Base-by-base conservation (phyloP, 2,797 vertebrate genomes). In the Sebastes trivittatus region DNA sequence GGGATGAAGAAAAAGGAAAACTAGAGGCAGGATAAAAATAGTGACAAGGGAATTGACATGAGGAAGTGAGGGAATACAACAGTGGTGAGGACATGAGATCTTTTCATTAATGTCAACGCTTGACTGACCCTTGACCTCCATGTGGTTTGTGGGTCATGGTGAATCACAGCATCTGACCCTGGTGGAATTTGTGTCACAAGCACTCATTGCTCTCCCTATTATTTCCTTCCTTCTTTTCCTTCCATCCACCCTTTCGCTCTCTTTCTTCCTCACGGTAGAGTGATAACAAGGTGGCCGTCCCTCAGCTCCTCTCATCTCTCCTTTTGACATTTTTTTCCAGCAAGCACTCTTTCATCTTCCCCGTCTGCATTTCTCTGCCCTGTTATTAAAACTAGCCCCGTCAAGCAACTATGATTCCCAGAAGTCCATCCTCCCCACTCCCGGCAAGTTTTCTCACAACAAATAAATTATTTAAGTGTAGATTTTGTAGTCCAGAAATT, bases 381-480 rank as follows among this genome's bases (percentile, higher is more conserved):
- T 67, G 82, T 82, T 87, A 87, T 90, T 92, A 86, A 89, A 88
- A 75, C 76, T 30, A 65, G 75, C 49, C 36, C 86, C 63, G 84
- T 90, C 89, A 90, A 80, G 80, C 75, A 70, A 67, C 79, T 27
- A 7, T 2, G 75, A 83, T 87, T 85, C 92, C 90, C 90, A 83
- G 52, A 84, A 83, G 85, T 86, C 84, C 55, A 10, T 80, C 85
- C 64, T 84, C 75, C 58, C 49, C 10, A 68, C 82, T 87, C 85
- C 59, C 13, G 80, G 68, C 86, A 65, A 32, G 68, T 77, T 83
- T 83, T 86, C 52, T 79, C 86, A 78, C 84, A 92, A 84, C 88
- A 83, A 64, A 88, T 94, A 56, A 92, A 94, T 93, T 77, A 94
- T 94, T 93, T 32, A 94, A 60, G 32, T 60, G 56, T 65, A 27